Evolutionary conservation across 2,113 vertebrate species (phyloP).

Genomic region (human (Homo sapiens)): DNA sequence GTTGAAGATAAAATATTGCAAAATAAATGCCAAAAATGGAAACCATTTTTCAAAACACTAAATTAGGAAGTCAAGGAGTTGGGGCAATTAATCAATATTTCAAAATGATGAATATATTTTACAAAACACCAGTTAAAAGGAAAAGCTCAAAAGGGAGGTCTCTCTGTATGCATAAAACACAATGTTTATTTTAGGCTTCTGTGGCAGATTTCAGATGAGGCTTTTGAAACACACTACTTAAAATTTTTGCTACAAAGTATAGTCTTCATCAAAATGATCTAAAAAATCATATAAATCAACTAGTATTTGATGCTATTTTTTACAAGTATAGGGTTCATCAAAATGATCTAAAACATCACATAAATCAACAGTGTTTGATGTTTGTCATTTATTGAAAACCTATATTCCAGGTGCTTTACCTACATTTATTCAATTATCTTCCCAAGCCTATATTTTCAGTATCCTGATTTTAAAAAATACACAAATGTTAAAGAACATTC

Average conservation of each 20-base stretch:
- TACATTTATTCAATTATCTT: slow-evolving; percentile 10
- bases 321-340: slow-evolving; percentile 17
- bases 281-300: slow-evolving; percentile 13
- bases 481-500: neutral
- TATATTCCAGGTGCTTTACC: neutral
- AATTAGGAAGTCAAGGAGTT: slow-evolving; percentile 82
- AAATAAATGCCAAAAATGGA: slow-evolving; percentile 83
- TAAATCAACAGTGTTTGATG: neutral
- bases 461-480: neutral
- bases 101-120: slow-evolving; percentile 81
- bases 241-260: neutral
- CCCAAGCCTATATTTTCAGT: neutral
- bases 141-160: slow-evolving; percentile 71
- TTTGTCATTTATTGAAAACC: slow-evolving; percentile 16
- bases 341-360: neutral
- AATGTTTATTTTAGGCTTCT: slow-evolving; percentile 62
- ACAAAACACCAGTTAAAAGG: slow-evolving; percentile 75
- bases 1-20: slow-evolving; percentile 81
- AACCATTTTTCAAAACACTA: slow-evolving; percentile 84
- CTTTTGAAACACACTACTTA: slow-evolving; percentile 31
- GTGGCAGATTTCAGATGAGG: slow-evolving; percentile 55
- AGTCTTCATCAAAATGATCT: slow-evolving; percentile 19
- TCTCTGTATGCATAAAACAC: slow-evolving; percentile 50
- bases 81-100: slow-evolving; percentile 81
- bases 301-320: neutral